These are phyloP conservation scores for Panthera tigris DNA, from an alignment of 2,113 vertebrate species.

Conservation along the genomic window DNA sequence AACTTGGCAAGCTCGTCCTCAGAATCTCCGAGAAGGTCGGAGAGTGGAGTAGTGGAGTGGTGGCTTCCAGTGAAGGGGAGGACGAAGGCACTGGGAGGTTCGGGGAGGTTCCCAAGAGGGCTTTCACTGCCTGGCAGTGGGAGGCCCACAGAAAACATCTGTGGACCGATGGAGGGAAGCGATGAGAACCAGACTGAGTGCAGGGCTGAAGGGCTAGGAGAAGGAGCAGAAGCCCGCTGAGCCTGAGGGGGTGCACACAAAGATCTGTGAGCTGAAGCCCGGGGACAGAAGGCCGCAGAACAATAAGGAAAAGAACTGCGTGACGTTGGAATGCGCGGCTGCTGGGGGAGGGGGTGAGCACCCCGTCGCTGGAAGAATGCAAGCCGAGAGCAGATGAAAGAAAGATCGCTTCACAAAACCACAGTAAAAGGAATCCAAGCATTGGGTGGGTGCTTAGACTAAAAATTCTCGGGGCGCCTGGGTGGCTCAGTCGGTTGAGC, in stretches of 20 bases:
- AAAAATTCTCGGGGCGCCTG: neutral
- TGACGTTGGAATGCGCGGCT: rapidly evolving
- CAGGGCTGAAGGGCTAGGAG: rapidly evolving
- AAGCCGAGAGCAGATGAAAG: neutral
- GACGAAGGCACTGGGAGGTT: rapidly evolving
- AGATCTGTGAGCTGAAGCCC: rapidly evolving
- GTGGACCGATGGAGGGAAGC: neutral
- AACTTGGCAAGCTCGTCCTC: rapidly evolving
- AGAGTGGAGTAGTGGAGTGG: neutral
- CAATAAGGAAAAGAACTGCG: too few relatives aligned
- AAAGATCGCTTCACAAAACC: neutral
- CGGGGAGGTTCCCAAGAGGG: neutral
- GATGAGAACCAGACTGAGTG: rapidly evolving
- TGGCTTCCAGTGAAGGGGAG: neutral
- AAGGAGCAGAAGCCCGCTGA: rapidly evolving
- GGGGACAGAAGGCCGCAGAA: neutral
- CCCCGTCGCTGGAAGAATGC: neutral
- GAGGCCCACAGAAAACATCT: neutral
- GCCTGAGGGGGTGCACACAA: neutral
- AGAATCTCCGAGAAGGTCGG: neutral
- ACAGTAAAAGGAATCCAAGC: neutral
- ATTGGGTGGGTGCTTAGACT: neutral
- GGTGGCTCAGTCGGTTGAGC: too few relatives aligned
- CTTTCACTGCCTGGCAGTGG: neutral
- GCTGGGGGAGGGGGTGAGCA: neutral